Evolutionary conservation across 2,113 vertebrate genomes (phyloP).

Genomic region (Thryonomys swinderianus): DNA sequence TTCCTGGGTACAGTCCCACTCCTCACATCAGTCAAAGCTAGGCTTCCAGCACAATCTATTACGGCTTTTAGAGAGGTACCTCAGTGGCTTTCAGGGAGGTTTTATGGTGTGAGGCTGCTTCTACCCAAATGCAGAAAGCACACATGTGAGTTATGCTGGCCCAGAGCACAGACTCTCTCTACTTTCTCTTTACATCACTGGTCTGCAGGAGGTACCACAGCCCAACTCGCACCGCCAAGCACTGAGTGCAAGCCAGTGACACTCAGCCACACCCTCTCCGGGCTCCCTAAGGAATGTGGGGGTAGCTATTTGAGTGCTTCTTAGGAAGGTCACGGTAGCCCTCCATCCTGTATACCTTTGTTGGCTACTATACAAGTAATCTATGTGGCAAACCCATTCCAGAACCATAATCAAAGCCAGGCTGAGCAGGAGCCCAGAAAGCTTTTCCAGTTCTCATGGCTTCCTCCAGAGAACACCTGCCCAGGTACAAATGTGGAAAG

Average conservation of each 20-base stretch:
- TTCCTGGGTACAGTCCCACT: conserved; percentile 92
- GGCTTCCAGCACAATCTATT: conserved; percentile 86
- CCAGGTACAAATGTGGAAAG: not conserved
- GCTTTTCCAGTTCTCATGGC: not conserved
- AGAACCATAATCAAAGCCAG: not conserved
- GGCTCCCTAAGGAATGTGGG: not conserved
- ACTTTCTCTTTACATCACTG: conserved; percentile 42
- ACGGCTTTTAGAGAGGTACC: conserved; percentile 86
- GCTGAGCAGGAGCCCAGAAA: not conserved
- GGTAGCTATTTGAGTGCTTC: not conserved
- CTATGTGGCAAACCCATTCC: not conserved
- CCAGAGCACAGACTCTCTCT: conserved; percentile 54
- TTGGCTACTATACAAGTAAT: not conserved
- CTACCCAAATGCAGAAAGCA: conserved; percentile 77
- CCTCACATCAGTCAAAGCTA: conserved; percentile 90
- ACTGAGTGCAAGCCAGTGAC: not conserved
- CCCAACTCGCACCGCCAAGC: not conserved
- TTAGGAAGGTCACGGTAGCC: not conserved
- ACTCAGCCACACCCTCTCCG: not conserved
- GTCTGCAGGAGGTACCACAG: not conserved
- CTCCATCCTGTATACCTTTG: too few species aligned
- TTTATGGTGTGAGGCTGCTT: conserved; percentile 80
- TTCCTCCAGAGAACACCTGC: not conserved
- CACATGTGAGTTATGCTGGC: conserved; percentile 2
- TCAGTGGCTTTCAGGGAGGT: conserved; percentile 80